These are phyloP conservation scores for Lamellibrachia satsuma DNA, from an alignment of 2,888 invertebrate genomes.

Conservation along the genomic window DNA sequence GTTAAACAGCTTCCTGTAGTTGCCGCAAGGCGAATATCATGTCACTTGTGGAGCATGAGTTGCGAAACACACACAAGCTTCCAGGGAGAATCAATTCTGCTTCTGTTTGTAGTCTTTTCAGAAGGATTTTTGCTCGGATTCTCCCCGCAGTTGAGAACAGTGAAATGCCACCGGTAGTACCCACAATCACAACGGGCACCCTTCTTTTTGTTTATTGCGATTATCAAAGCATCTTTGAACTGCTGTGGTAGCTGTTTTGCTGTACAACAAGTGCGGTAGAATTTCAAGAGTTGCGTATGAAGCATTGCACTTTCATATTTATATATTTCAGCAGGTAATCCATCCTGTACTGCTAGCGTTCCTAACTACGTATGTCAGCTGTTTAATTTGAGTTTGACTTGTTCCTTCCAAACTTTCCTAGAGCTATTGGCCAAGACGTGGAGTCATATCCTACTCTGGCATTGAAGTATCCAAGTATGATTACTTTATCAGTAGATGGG, in stretches of 20 bases:
- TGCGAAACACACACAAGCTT: neutral
- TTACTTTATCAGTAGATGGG: too few species aligned
- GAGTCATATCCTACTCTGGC: too few species aligned
- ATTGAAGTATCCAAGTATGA: too few species aligned
- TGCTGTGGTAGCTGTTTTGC: neutral
- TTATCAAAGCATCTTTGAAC: neutral
- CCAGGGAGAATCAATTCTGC: neutral
- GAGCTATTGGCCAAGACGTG: too few species aligned
- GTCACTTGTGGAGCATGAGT: neutral
- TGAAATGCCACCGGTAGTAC: neutral
- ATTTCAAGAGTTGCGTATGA: neutral
- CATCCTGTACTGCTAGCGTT: too few species aligned
- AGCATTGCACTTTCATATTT: neutral
- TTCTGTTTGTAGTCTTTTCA: neutral
- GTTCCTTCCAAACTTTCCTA: too few species aligned
- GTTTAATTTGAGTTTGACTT: too few species aligned
- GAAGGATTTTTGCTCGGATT: neutral
- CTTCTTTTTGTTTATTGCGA: slow-evolving; percentile 3
- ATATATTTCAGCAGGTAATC: neutral
- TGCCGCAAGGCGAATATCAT: neutral
- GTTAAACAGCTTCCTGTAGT: neutral
- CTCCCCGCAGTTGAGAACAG: neutral
- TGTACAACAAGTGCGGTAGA: neutral
- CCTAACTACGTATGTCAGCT: too few species aligned
- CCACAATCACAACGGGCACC: neutral